Percentiles rank a stretch among this genome's conserved stretches.
Conservation (phyloP, 2,113 vertebrate genomes). For the Danionella cerebrum region DNA sequence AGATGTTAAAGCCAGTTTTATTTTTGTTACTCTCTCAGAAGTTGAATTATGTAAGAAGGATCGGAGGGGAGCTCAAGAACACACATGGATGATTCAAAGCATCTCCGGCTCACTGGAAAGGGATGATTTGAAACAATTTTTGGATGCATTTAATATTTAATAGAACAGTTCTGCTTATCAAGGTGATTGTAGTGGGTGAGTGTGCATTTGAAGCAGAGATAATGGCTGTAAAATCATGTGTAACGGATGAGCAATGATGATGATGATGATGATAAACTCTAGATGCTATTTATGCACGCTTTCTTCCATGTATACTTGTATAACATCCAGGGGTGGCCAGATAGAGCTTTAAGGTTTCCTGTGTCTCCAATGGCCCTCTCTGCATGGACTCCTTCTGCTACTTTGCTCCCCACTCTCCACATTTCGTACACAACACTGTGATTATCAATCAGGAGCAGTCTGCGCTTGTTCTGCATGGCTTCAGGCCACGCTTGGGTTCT, state of each 20-base stretch:
- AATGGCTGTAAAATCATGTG: conserved; percentile 3
- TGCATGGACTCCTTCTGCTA: conserved; percentile 1
- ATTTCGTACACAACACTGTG: background rate
- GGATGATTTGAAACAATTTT: background rate
- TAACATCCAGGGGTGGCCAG: background rate
- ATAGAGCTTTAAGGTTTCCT: conserved; percentile 1
- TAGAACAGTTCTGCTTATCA: background rate
- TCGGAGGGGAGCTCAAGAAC: background rate
- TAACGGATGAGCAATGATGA: conserved; percentile 19
- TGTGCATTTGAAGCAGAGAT: conserved; percentile 1
- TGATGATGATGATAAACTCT: background rate
- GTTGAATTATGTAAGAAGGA: conserved; percentile 14
- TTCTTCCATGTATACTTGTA: background rate
- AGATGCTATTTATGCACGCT: background rate
- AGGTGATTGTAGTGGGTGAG: background rate
- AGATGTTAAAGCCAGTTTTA: too few species aligned
- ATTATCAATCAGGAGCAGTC: conserved; percentile 24
- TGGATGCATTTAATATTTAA: background rate
- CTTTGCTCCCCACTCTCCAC: background rate
- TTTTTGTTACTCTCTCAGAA: too few species aligned
- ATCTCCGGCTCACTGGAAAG: conserved; percentile 10
- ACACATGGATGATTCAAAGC: conserved; percentile 18
- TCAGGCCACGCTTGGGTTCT: conserved; percentile 9
- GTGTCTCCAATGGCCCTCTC: conserved; percentile 4
- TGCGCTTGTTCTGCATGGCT: conserved; percentile 21